Conservation (phyloP, 2,113 vertebrate species). For the Corythoichthys intestinalis region DNA sequence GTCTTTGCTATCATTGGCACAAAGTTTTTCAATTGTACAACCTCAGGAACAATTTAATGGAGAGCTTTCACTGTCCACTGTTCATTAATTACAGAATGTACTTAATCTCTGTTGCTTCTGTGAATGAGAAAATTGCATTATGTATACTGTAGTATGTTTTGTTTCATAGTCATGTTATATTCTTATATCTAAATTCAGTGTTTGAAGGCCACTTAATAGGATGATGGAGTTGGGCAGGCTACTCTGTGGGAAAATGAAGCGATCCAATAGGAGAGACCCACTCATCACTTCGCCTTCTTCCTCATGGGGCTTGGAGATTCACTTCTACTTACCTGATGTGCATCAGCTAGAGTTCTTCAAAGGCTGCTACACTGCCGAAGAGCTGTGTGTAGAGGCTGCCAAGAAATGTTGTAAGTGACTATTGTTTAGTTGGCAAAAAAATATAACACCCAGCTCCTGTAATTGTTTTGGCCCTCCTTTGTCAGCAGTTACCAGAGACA, state of each 20-base stretch:
- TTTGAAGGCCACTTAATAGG: conserved; percentile 81
- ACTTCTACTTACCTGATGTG: conserved; percentile 79
- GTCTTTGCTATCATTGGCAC: background rate
- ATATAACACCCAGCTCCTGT: background rate
- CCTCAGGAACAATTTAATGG: background rate
- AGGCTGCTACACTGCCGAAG: conserved; percentile 81
- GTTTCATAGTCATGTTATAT: background rate
- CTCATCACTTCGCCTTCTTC: conserved; percentile 61
- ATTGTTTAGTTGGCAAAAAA: background rate
- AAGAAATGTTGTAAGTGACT: conserved; percentile 84
- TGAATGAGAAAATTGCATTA: background rate
- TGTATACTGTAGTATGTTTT: background rate
- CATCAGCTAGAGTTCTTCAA: conserved; percentile 71
- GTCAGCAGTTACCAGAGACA: background rate
- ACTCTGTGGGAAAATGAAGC: conserved; percentile 95
- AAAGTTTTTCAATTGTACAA: background rate
- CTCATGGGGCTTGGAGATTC: conserved; percentile 79
- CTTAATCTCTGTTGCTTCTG: background rate
- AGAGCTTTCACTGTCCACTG: background rate
- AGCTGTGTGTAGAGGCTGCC: conserved; percentile 85
- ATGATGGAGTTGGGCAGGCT: conserved; percentile 86
- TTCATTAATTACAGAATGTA: background rate
- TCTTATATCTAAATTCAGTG: conserved; percentile 55
- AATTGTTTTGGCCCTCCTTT: background rate
- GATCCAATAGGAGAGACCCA: conserved; percentile 74